Conservation (phyloP, 2,888 invertebrate genomes). For the Chironomus tentans region DNA sequence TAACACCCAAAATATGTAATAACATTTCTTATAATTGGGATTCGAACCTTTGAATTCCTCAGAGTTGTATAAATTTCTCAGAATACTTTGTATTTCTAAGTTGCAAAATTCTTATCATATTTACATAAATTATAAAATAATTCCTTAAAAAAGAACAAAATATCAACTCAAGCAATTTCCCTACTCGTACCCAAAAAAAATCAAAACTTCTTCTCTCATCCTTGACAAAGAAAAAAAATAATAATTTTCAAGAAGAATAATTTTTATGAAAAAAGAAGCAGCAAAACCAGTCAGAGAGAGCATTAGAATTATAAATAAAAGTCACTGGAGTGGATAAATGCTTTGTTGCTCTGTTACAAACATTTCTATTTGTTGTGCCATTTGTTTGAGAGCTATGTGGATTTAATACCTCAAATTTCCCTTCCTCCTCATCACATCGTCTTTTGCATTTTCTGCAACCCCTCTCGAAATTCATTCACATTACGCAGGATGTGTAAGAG, state of each 20-base stretch:
- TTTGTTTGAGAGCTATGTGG: slow-evolving; percentile 12
- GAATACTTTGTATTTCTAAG: too few species aligned
- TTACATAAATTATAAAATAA: too few species aligned
- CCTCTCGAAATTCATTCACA: not conserved
- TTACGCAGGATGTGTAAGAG: not conserved
- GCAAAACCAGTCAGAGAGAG: not conserved
- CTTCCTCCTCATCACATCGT: not conserved
- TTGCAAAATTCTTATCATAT: too few species aligned
- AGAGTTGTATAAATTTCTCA: too few species aligned
- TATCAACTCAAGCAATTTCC: not conserved
- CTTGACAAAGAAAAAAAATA: too few species aligned
- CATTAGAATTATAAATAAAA: slow-evolving; percentile 16
- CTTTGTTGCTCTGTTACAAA: slow-evolving; percentile 13
- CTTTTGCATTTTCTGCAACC: not conserved
- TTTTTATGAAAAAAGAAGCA: not conserved
- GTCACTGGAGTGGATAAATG: slow-evolving; percentile 24
- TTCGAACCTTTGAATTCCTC: too few species aligned
- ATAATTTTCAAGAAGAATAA: not conserved
- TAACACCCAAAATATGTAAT: too few species aligned
- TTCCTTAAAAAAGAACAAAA: not conserved
- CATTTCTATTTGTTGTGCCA: slow-evolving; percentile 11
- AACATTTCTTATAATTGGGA: too few species aligned
- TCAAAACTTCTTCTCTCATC: too few species aligned
- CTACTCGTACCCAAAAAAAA: not conserved
- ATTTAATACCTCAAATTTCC: slow-evolving; percentile 9